Conservation (phyloP, 2,888 invertebrate genomes). For the Nomada ferruginata region DNA sequence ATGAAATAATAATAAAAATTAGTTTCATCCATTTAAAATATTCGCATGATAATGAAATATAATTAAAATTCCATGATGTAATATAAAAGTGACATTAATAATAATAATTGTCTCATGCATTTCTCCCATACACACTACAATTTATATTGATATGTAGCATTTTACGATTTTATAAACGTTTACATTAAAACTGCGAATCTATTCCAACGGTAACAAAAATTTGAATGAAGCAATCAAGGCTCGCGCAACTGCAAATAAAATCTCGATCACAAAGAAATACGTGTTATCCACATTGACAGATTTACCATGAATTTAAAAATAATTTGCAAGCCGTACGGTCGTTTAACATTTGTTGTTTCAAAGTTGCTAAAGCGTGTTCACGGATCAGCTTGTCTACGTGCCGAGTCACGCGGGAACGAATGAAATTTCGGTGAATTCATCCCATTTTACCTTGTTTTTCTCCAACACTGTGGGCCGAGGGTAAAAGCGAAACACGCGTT, state of each 20-base stretch:
- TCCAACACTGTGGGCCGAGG: neutral
- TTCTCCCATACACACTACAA: too few relatives aligned
- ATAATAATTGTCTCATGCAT: too few relatives aligned
- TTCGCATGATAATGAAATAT: too few relatives aligned
- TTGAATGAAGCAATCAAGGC: neutral
- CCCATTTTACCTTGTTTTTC: conserved; percentile 44
- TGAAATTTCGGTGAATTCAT: conserved; percentile 44
- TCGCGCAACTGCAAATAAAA: too few relatives aligned
- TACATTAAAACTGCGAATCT: too few relatives aligned
- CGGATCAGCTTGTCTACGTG: conserved; percentile 36
- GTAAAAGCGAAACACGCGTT: conserved; percentile 46
- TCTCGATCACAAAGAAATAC: neutral
- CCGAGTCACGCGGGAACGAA: conserved; percentile 32
- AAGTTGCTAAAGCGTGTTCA: conserved; percentile 30
- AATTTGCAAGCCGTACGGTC: conserved; percentile 30
- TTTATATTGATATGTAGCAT: too few relatives aligned
- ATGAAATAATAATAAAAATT: too few relatives aligned
- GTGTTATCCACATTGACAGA: neutral
- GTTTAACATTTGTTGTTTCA: conserved; percentile 37
- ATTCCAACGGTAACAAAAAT: neutral
- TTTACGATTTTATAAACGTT: too few relatives aligned
- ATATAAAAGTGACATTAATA: too few relatives aligned
- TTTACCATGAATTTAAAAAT: conserved; percentile 34
- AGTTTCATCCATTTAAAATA: too few relatives aligned
- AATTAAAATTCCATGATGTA: too few relatives aligned